phyloP scores from a whole-genome alignment of 2,888 invertebrate genomes.

The Drosophila phalerata region DNA sequence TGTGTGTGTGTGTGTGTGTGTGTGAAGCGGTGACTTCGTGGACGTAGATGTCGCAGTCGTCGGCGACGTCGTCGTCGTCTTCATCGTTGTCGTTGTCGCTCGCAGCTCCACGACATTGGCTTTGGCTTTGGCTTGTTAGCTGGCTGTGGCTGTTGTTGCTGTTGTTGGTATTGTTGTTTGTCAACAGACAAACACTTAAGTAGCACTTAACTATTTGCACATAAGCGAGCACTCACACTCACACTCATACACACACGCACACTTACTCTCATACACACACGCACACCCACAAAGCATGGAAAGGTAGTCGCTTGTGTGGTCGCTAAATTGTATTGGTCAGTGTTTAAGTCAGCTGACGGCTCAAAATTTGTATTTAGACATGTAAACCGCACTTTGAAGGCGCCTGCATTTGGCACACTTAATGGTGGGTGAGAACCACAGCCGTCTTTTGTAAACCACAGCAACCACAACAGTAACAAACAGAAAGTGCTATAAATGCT shows the following conservation, averaged over 20 bases:
- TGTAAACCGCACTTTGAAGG: slow-evolving; percentile 13
- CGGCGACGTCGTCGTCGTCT: slow-evolving; percentile 21
- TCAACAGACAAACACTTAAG: slow-evolving; percentile 64
- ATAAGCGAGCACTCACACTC: slow-evolving; percentile 14
- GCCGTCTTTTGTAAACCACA: slow-evolving; percentile 3
- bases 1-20: slow-evolving; percentile 10
- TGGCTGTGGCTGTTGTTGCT: slow-evolving; percentile 28
- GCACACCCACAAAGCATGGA: slow-evolving; percentile 23
- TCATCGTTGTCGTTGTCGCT: slow-evolving; percentile 22
- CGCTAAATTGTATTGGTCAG: slow-evolving; percentile 33
- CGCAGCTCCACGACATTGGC: slow-evolving; percentile 32
- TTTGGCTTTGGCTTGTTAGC: slow-evolving; percentile 48
- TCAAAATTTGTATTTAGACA: slow-evolving; percentile 28
- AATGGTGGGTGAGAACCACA: slow-evolving; percentile 36
- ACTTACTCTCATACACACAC: slow-evolving; percentile 13
- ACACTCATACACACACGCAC: slow-evolving; percentile 4
- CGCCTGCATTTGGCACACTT: slow-evolving; percentile 49
- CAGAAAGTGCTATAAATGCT: slow-evolving; percentile 52
- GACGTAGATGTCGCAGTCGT: slow-evolving; percentile 24
- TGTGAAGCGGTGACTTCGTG: slow-evolving; percentile 14
- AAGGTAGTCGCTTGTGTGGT: slow-evolving; percentile 27
- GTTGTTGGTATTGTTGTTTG: slow-evolving; percentile 63
- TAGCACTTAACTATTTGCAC: slow-evolving; percentile 66
- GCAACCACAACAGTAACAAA: slow-evolving; percentile 19
- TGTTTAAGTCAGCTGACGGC: slow-evolving; percentile 42